These are phyloP conservation scores for Sprattus sprattus DNA, from an alignment of 2,113 vertebrate genomes.

Conservation along the genomic window DNA sequence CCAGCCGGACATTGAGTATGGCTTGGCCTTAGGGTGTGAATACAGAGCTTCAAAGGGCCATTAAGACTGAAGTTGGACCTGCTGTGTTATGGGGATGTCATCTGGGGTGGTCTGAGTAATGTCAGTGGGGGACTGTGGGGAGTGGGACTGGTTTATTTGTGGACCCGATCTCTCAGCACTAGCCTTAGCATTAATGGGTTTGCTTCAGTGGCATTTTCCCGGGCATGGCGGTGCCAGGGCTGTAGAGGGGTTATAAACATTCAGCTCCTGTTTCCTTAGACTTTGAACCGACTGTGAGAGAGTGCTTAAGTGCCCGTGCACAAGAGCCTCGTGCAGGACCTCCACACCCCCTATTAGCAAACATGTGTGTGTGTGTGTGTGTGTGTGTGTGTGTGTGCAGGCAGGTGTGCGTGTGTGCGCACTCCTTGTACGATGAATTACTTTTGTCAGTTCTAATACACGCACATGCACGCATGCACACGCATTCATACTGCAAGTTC, in stretches of 20 bases:
- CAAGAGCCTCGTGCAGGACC: not conserved
- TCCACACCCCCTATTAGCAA: not conserved
- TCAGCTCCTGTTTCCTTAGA: not conserved
- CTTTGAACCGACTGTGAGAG: not conserved
- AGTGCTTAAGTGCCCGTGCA: not conserved
- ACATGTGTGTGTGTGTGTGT: not conserved
- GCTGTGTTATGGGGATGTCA: not conserved
- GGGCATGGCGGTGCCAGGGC: not conserved
- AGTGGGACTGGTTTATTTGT: not conserved
- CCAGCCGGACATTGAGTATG: not conserved
- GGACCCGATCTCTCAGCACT: not conserved
- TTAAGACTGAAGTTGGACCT: not conserved
- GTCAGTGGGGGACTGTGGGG: not conserved
- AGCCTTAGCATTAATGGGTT: not conserved
- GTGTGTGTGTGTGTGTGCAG: not conserved
- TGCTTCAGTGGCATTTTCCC: not conserved
- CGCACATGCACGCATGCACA: not conserved
- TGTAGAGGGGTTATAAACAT: not conserved
- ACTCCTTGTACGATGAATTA: not conserved
- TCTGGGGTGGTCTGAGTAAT: not conserved
- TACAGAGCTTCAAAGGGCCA: not conserved
- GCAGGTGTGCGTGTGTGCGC: too few species aligned
- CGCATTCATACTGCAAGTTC: slow-evolving; percentile 23
- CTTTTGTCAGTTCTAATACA: not conserved
- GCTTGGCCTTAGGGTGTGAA: not conserved